Conservation (phyloP, 2,797 vertebrate genomes). For the Alcedo atthis region DNA sequence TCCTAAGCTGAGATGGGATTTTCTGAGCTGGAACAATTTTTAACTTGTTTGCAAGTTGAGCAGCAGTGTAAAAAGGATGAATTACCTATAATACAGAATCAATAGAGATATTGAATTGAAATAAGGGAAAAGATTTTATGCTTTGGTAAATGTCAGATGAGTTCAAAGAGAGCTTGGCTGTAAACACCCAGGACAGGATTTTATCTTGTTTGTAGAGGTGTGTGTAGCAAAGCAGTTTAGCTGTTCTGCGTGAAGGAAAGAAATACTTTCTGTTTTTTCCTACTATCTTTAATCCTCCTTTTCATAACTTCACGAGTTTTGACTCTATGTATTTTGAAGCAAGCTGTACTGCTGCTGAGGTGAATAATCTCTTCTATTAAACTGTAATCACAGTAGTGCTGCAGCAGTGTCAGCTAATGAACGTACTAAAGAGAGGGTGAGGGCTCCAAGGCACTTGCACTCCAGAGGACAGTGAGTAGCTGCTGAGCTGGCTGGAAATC, state of each 20-base stretch:
- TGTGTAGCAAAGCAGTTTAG: neutral
- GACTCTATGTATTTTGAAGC: neutral
- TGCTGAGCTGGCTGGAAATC: neutral
- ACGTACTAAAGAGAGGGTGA: neutral
- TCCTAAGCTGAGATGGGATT: neutral
- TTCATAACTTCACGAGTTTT: neutral
- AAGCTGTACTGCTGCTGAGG: neutral
- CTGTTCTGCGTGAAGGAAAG: neutral
- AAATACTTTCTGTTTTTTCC: neutral
- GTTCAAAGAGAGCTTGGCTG: neutral
- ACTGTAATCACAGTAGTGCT: neutral
- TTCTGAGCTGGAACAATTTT: conserved; percentile 11
- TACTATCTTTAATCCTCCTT: neutral
- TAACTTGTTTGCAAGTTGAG: neutral
- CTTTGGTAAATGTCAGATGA: neutral
- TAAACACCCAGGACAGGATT: neutral
- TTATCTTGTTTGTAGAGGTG: neutral
- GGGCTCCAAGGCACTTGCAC: neutral
- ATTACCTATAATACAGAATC: neutral
- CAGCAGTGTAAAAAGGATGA: neutral
- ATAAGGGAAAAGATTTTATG: neutral
- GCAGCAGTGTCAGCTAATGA: neutral
- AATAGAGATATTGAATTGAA: neutral
- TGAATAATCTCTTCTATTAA: neutral
- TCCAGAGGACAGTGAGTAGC: neutral